phyloP scores from a whole-genome alignment of 2,888 invertebrate genomes.

The Lasioglossum figueresi region DNA sequence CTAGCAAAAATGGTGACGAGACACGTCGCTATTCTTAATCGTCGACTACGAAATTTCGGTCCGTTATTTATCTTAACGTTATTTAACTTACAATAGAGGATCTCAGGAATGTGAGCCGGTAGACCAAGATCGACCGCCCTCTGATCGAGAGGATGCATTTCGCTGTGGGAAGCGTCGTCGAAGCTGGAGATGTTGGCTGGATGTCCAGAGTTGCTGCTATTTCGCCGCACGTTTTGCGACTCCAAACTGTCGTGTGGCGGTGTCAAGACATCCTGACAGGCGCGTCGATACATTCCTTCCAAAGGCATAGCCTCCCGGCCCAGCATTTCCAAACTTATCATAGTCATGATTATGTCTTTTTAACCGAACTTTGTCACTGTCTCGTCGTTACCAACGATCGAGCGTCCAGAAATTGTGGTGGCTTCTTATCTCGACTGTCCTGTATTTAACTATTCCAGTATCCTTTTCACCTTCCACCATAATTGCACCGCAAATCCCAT shows the following conservation, averaged over 20 bases:
- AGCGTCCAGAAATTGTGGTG: background rate
- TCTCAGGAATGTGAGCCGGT: constrained; percentile 79
- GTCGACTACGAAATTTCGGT: constrained; percentile 39
- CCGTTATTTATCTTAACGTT: constrained; percentile 26
- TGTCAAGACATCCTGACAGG: constrained; percentile 78
- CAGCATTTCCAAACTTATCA: constrained; percentile 76
- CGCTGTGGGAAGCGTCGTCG: constrained; percentile 44
- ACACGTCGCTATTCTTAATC: constrained; percentile 19
- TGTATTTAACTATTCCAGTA: background rate
- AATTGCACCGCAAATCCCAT: background rate
- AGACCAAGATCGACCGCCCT: constrained; percentile 77
- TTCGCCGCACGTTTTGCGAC: constrained; percentile 70
- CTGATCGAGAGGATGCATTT: constrained; percentile 78
- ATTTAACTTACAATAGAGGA: constrained; percentile 80
- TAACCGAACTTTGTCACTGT: background rate
- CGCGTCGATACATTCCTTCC: constrained; percentile 75
- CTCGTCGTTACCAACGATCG: background rate
- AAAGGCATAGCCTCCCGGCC: constrained; percentile 78
- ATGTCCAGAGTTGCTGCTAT: constrained; percentile 50
- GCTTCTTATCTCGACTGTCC: background rate
- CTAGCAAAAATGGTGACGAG: background rate
- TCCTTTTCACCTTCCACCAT: background rate
- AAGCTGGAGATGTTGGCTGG: constrained; percentile 44
- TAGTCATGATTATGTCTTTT: constrained; percentile 61
- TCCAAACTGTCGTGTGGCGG: constrained; percentile 83